A percentile compares a stretch with the other conserved stretches of the same genome.
phyloP scores from a whole-genome alignment of 2,113 vertebrate genomes.

The Gymnogyps californianus region DNA sequence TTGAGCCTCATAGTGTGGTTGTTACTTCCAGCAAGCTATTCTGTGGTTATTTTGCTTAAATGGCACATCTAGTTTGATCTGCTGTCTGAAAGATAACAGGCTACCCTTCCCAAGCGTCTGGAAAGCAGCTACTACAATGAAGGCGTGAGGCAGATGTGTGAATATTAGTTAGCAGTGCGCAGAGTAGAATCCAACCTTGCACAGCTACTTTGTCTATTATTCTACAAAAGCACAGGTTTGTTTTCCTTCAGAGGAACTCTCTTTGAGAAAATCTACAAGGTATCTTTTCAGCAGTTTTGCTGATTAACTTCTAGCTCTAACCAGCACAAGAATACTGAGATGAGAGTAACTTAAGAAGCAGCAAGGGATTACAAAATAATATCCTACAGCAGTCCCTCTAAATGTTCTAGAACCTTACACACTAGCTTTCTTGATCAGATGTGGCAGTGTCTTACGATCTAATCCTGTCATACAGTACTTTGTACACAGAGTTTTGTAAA shows the following conservation, averaged over 20 bases:
- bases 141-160: not conserved
- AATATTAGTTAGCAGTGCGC: not conserved
- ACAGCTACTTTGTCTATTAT: not conserved
- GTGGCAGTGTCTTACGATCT: not conserved
- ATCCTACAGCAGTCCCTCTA: not conserved
- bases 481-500: not conserved
- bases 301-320: not conserved
- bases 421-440: not conserved
- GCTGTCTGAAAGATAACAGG: not conserved
- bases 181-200: not conserved
- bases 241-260: not conserved
- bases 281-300: not conserved
- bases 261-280: not conserved
- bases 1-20: not conserved
- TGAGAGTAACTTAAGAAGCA: not conserved
- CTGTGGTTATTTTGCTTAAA: conserved; percentile 21
- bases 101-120: not conserved
- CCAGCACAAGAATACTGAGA: not conserved
- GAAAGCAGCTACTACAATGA: not conserved
- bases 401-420: not conserved
- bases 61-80: conserved; percentile 5
- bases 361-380: not conserved
- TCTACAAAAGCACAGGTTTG: not conserved
- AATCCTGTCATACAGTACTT: not conserved
- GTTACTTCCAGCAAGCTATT: conserved; percentile 23